These are phyloP conservation scores for Zaprionus nigranus DNA, from an alignment of 1,140 invertebrate genomes.

Conservation along the genomic window DNA sequence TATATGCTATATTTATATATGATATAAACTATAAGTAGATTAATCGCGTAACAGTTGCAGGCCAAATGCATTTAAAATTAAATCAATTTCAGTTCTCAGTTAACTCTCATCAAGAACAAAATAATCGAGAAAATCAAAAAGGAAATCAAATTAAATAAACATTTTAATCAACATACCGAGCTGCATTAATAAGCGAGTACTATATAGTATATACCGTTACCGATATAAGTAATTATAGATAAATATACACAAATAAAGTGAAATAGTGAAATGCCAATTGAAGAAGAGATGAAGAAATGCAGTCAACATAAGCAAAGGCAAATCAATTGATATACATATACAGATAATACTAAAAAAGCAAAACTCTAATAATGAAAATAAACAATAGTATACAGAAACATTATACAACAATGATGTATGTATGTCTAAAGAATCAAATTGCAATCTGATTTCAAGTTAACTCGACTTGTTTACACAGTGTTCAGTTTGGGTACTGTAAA, in stretches of 20 bases:
- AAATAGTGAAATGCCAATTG: constrained; percentile 22
- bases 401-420: neutral
- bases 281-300: neutral
- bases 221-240: constrained; percentile 44
- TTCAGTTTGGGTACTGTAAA: constrained; percentile 10
- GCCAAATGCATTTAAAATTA: constrained; percentile 71
- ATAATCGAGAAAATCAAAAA: constrained; percentile 61
- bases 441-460: constrained; percentile 23
- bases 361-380: neutral
- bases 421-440: constrained; percentile 22
- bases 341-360: constrained; percentile 5
- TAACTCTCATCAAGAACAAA: constrained; percentile 46
- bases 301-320: neutral
- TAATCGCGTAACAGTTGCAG: constrained; percentile 54
- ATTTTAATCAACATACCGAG: constrained; percentile 45
- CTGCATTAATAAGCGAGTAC: constrained; percentile 15
- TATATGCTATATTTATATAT: neutral
- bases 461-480: constrained; percentile 23
- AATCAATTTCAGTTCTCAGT: constrained; percentile 46
- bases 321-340: constrained; percentile 2
- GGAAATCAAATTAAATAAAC: constrained; percentile 72
- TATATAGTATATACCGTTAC: constrained; percentile 24
- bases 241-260: constrained; percentile 11
- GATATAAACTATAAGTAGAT: constrained; percentile 12
- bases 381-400: constrained; percentile 4